Base-by-base conservation (phyloP, 2,113 vertebrate species). In the Saguinus imperator region DNA sequence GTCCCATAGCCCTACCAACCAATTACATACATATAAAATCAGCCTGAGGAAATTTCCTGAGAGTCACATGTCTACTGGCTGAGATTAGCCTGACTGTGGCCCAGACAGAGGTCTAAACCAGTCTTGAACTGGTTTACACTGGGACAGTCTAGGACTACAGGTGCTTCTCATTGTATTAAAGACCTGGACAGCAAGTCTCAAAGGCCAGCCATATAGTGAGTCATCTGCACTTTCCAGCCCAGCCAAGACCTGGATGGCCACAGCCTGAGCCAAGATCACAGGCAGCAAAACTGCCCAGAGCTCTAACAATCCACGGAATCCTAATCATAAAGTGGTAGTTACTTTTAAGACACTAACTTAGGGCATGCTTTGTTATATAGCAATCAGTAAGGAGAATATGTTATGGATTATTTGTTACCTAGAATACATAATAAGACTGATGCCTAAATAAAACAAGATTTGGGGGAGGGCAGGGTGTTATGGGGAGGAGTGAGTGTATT, bases 391-490 rank as follows among this genome's bases (percentile, higher is more conserved):
- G 29, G 3, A 89, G 4, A 14, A 29, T 64, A 64, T 5, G 5
- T 64, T 13, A 32, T 3, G 27, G 27, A 32, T 64, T 64, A 29
- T 43, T 83, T 87, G 45, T 84, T 86, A 45, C 16, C 18, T 6
- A 66, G 9, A 83, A 18, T 2, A 73, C 25, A 68, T 35, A 82
- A 52, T 37, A 3, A 89, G 3, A 14, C 48, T 45, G 1, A 45
- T 48, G 48, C 20, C 48, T 52, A 64, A 87, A 55, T 18, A 12
- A 83, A 66, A 77, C 27, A 45, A 66, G 6, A 40, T 55, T 92
- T 55, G 4, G 17, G 17, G 1, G 1, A 13, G 5, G 3, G 21
- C 14, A 35, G 7, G 12, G 6, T 45, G 21, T 87, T 58, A 4
- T 8, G 10, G 8, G 66, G 14, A 91, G 7, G 9, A 10, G 12